These are phyloP conservation scores for Calephelis virginiensis DNA, from an alignment of 1,140 invertebrate genomes.

Conservation along the genomic window DNA sequence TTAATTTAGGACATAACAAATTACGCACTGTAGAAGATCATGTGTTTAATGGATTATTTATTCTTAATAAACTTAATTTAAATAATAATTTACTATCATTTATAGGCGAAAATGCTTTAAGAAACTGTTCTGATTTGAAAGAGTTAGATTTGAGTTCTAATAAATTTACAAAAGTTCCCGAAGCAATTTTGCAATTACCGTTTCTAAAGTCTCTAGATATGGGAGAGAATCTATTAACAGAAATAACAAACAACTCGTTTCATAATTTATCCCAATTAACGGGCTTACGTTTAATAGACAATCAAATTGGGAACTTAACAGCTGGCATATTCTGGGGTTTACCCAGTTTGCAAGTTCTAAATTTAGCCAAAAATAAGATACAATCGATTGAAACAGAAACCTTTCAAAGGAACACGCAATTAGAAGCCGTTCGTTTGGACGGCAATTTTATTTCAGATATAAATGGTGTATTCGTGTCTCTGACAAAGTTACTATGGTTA, in stretches of 20 bases:
- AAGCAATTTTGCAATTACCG: slow-evolving; percentile 86
- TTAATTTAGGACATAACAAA: slow-evolving; percentile 88
- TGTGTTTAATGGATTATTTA: slow-evolving; percentile 89
- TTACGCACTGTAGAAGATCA: slow-evolving; percentile 85
- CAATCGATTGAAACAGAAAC: slow-evolving; percentile 85
- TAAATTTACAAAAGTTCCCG: slow-evolving; percentile 85
- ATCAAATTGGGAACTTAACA: slow-evolving; percentile 88
- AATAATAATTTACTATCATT: slow-evolving; percentile 88
- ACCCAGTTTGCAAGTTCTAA: slow-evolving; percentile 87
- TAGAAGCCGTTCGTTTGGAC: slow-evolving; percentile 90
- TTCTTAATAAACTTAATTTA: slow-evolving; percentile 87
- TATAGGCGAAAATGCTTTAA: slow-evolving; percentile 88
- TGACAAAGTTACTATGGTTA: slow-evolving; percentile 87
- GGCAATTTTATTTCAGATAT: slow-evolving; percentile 88
- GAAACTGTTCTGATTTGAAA: slow-evolving; percentile 88
- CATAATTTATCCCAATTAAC: slow-evolving; percentile 86
- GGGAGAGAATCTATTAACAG: slow-evolving; percentile 88
- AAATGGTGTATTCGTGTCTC: slow-evolving; percentile 85
- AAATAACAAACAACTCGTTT: slow-evolving; percentile 86
- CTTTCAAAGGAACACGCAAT: slow-evolving; percentile 85
- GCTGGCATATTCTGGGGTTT: slow-evolving; percentile 85
- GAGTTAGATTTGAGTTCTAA: slow-evolving; percentile 92
- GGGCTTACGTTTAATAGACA: slow-evolving; percentile 88
- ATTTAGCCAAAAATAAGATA: slow-evolving; percentile 90
- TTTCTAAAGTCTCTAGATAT: slow-evolving; percentile 89